These are phyloP conservation scores for Odiellus spinosus DNA, from an alignment of 2,888 invertebrate genomes.

Conservation along the genomic window DNA sequence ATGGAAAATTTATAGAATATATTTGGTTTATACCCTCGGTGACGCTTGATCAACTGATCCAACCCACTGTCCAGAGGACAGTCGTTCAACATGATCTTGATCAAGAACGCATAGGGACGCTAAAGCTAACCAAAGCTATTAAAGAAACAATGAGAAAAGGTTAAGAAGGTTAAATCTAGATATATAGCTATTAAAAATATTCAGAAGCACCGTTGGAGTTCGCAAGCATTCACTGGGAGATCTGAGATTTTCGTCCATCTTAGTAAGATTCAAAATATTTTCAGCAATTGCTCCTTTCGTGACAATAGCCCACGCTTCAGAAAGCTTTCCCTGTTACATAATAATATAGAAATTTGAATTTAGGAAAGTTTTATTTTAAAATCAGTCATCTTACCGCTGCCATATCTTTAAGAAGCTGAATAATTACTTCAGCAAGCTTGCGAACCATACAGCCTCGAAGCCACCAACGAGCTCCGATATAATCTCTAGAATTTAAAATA, in stretches of 20 bases:
- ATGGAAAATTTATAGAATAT: too few species aligned
- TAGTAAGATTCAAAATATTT: slow-evolving; percentile 65
- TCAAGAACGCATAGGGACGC: slow-evolving; percentile 86
- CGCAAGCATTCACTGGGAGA: slow-evolving; percentile 57
- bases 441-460: slow-evolving; percentile 64
- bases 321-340: slow-evolving; percentile 54
- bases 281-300: slow-evolving; percentile 76
- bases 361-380: neutral
- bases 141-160: slow-evolving; percentile 4
- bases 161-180: neutral
- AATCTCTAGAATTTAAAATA: slow-evolving; percentile 21
- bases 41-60: slow-evolving; percentile 42
- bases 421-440: slow-evolving; percentile 73
- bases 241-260: slow-evolving; percentile 56
- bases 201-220: slow-evolving; percentile 47
- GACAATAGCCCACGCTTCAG: slow-evolving; percentile 66
- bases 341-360: slow-evolving; percentile 2
- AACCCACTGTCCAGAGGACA: slow-evolving; percentile 63
- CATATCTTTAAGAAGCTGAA: slow-evolving; percentile 76
- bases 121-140: slow-evolving; percentile 60
- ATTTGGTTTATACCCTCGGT: slow-evolving; percentile 38
- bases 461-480: slow-evolving; percentile 50
- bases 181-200: neutral
- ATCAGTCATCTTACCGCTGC: slow-evolving; percentile 50
- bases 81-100: slow-evolving; percentile 68